Conservation (phyloP, 2,888 invertebrate genomes). For the Calameuta pallipes region DNA sequence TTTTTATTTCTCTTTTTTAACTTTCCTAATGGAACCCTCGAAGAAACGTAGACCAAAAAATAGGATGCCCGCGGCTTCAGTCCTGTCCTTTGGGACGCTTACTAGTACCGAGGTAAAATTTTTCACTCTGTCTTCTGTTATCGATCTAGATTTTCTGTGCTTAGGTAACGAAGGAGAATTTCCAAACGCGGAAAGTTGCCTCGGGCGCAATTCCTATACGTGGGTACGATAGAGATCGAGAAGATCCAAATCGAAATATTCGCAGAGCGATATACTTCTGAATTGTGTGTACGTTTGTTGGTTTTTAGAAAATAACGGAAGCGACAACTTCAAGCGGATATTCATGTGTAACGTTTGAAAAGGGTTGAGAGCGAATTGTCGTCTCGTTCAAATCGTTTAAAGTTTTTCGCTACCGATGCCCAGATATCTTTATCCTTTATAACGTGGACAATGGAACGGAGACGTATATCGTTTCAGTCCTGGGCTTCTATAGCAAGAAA, state of each 20-base stretch:
- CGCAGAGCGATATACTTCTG: neutral
- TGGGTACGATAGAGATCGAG: neutral
- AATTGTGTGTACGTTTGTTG: neutral
- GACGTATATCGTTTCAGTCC: conserved; percentile 13
- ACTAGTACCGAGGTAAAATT: neutral
- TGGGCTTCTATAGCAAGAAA: conserved; percentile 31
- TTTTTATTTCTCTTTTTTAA: neutral
- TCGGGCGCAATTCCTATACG: neutral
- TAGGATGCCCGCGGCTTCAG: neutral
- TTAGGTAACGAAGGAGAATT: neutral
- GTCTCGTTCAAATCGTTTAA: conserved; percentile 5
- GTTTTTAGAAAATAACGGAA: neutral
- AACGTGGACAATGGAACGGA: conserved; percentile 15
- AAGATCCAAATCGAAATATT: neutral
- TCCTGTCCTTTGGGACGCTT: neutral
- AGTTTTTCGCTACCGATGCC: conserved; percentile 36
- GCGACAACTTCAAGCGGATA: neutral
- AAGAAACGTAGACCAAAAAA: neutral
- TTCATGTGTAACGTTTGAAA: neutral
- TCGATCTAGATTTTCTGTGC: neutral
- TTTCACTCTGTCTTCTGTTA: neutral
- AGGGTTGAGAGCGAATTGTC: neutral
- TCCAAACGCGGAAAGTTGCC: neutral
- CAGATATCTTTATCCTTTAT: conserved; percentile 24
- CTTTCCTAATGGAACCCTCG: conserved; percentile 4